A percentile compares a stretch with the other conserved stretches of the same genome.
phyloP scores from a whole-genome alignment of 2,113 vertebrate species.

The Gymnorhina tibicen region DNA sequence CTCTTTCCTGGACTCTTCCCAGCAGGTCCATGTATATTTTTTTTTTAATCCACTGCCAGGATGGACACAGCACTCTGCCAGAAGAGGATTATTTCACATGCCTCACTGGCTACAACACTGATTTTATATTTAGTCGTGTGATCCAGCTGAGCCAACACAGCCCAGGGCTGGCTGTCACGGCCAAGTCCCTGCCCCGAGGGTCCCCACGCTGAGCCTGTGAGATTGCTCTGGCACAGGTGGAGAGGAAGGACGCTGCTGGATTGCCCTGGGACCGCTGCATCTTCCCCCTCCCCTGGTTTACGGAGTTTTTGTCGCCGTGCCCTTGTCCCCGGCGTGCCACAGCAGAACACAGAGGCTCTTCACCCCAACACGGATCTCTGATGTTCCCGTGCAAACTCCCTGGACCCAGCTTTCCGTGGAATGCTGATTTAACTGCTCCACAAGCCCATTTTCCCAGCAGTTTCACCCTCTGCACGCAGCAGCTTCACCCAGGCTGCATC shows the following conservation, averaged over 20 bases:
- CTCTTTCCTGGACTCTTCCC: not conserved
- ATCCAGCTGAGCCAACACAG: not conserved
- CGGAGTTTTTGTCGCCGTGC: not conserved
- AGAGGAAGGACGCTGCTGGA: not conserved
- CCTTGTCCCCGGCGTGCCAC: not conserved
- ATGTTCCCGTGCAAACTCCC: not conserved
- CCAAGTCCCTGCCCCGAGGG: not conserved
- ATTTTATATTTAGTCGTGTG: not conserved
- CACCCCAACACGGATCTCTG: not conserved
- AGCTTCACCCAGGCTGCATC: not conserved
- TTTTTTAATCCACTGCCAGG: not conserved
- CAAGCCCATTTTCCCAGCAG: not conserved
- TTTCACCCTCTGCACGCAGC: not conserved
- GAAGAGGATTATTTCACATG: not conserved
- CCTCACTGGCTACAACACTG: not conserved
- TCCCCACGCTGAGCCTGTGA: not conserved
- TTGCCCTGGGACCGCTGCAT: not conserved
- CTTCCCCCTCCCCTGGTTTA: not conserved
- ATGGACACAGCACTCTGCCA: conserved; percentile 1
- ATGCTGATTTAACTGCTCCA: not conserved
- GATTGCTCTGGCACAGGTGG: not conserved
- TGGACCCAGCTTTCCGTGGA: not conserved
- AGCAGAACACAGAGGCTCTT: not conserved
- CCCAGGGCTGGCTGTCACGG: not conserved
- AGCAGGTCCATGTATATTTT: not conserved